These are phyloP conservation scores for Hirtodrosophila alboralis DNA, from an alignment of 2,888 invertebrate genomes.

Conservation along the genomic window DNA sequence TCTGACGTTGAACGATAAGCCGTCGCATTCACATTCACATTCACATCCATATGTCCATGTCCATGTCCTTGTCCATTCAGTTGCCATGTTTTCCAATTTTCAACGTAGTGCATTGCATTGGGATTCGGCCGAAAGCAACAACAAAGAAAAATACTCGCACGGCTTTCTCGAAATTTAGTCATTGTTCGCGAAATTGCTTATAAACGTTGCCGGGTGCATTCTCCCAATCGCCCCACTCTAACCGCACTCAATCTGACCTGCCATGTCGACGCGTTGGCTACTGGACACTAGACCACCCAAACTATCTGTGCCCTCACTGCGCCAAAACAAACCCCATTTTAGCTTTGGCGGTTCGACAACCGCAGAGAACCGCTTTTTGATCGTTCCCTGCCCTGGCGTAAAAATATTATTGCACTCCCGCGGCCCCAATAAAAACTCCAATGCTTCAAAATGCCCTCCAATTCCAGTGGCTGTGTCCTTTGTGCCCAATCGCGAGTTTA, in stretches of 20 bases:
- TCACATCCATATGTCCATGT: constrained; percentile 17
- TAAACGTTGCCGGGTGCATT: constrained; percentile 48
- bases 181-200: constrained; percentile 81
- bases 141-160: constrained; percentile 65
- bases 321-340: constrained; percentile 3
- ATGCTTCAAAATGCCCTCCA: neutral
- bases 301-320: neutral
- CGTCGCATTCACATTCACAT: constrained; percentile 31
- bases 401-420: constrained; percentile 69
- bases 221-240: constrained; percentile 9
- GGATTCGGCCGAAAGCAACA: constrained; percentile 46
- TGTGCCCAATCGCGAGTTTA: constrained; percentile 33
- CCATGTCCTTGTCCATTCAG: constrained; percentile 48
- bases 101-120: constrained; percentile 60
- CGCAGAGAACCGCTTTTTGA: constrained; percentile 57
- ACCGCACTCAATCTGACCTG: constrained; percentile 62
- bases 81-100: constrained; percentile 74
- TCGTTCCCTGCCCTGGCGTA: constrained; percentile 40
- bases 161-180: constrained; percentile 72
- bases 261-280: constrained; percentile 51
- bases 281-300: constrained; percentile 8
- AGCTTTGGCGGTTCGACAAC: constrained; percentile 52
- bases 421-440: constrained; percentile 18
- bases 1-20: constrained; percentile 69
- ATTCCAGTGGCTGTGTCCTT: constrained; percentile 16